Percentiles rank a stretch among this genome's conserved stretches.
phyloP scores from a whole-genome alignment of 2,113 vertebrate species.

The Poicephalus gulielmi region DNA sequence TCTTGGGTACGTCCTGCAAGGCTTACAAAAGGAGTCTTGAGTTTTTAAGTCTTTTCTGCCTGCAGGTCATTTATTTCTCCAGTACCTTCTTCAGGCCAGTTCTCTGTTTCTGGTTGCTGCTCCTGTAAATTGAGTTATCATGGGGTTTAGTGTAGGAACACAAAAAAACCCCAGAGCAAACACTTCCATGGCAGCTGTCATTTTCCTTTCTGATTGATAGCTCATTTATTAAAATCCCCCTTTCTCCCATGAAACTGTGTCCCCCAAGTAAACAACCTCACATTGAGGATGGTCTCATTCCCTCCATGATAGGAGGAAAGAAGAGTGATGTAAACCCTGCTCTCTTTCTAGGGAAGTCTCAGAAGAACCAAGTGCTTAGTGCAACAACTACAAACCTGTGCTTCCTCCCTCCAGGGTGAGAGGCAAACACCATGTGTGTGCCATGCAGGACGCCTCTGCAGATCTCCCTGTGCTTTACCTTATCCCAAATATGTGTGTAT shows the following conservation, averaged over 20 bases:
- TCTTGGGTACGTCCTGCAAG: neutral
- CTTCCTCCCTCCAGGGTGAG: neutral
- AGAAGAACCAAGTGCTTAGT: neutral
- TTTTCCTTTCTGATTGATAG: neutral
- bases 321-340: neutral
- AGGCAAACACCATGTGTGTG: neutral
- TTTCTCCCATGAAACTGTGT: neutral
- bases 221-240: neutral
- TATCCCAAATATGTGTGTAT: neutral
- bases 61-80: neutral
- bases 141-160: neutral
- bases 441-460: neutral
- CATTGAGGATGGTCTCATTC: neutral
- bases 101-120: neutral
- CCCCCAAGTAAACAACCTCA: neutral
- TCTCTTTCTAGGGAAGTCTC: neutral
- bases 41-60: neutral
- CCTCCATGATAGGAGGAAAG: neutral
- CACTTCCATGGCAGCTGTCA: neutral
- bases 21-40: neutral
- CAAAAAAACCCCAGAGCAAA: neutral
- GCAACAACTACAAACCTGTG: neutral
- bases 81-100: neutral
- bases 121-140: neutral
- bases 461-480: neutral